Evolutionary conservation across 2,888 invertebrate species (phyloP).

Genomic region (Drosophila phalerata): DNA sequence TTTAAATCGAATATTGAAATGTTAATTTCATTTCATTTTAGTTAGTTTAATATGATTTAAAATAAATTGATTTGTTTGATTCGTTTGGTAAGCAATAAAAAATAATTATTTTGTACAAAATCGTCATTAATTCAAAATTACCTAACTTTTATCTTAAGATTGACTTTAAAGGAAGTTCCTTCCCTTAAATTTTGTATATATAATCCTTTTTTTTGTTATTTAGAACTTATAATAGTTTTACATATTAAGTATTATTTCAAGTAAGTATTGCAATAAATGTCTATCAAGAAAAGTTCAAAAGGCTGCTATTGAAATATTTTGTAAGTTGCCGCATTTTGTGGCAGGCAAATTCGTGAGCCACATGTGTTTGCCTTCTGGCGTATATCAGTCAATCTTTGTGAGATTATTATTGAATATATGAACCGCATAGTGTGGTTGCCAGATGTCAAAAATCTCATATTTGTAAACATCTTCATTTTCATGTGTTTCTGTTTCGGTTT

Average conservation of each 20-base stretch:
- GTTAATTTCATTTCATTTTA: background rate
- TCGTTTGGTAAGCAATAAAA: background rate
- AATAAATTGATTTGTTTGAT: background rate
- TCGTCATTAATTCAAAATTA: too few relatives aligned
- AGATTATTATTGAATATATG: slow-evolving; percentile 58
- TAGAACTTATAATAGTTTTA: background rate
- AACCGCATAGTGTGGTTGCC: slow-evolving; percentile 33
- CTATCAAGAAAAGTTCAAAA: background rate
- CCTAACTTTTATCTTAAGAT: too few relatives aligned
- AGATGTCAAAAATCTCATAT: slow-evolving; percentile 66
- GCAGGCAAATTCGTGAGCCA: slow-evolving; percentile 12
- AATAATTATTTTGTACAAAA: background rate
- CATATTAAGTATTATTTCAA: background rate
- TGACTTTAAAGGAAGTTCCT: too few relatives aligned
- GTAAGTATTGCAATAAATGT: background rate
- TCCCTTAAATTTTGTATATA: too few relatives aligned
- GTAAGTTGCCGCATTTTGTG: slow-evolving; percentile 12
- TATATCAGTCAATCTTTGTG: slow-evolving; percentile 48
- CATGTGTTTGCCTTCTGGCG: slow-evolving; percentile 27
- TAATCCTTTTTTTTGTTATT: too few relatives aligned
- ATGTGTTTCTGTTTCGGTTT: slow-evolving; percentile 1
- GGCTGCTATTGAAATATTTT: background rate
- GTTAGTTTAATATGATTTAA: background rate
- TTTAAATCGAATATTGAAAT: background rate
- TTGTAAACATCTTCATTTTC: slow-evolving; percentile 66